These are phyloP conservation scores for Burhinus oedicnemus DNA, from an alignment of 2,113 vertebrate genomes.

Conservation along the genomic window DNA sequence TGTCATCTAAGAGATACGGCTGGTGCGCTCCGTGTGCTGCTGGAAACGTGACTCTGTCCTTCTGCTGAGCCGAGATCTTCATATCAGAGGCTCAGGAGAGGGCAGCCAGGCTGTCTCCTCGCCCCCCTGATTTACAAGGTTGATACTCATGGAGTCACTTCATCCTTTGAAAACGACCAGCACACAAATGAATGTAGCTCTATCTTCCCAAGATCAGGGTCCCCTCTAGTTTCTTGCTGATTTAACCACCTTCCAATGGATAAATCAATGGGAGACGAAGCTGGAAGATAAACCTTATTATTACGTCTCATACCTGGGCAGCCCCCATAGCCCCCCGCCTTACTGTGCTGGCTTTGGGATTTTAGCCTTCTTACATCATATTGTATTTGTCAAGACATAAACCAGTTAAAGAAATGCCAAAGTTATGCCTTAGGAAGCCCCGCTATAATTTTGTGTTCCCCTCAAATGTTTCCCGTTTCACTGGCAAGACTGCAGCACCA, in stretches of 20 bases:
- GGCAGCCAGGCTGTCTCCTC: not conserved
- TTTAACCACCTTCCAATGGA: not conserved
- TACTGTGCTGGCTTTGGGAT: not conserved
- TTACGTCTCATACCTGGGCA: not conserved
- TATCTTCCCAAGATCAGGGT: not conserved
- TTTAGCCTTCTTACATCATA: not conserved
- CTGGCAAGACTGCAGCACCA: accelerated
- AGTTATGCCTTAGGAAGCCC: not conserved
- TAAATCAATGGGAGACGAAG: not conserved
- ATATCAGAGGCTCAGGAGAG: not conserved
- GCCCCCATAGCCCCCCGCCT: not conserved
- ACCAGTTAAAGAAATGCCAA: not conserved
- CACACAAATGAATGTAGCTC: not conserved
- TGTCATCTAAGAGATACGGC: not conserved
- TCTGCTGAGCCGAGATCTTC: not conserved
- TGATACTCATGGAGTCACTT: not conserved
- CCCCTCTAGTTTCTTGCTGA: not conserved
- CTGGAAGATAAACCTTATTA: not conserved
- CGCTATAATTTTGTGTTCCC: not conserved
- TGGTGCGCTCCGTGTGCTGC: not conserved
- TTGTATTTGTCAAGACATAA: not conserved
- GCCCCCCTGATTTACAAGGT: not conserved
- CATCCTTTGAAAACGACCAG: not conserved
- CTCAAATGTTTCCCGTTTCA: not conserved
- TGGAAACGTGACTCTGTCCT: not conserved